phyloP scores from a whole-genome alignment of 2,797 vertebrate genomes.

The Sebastes steindachneri region DNA sequence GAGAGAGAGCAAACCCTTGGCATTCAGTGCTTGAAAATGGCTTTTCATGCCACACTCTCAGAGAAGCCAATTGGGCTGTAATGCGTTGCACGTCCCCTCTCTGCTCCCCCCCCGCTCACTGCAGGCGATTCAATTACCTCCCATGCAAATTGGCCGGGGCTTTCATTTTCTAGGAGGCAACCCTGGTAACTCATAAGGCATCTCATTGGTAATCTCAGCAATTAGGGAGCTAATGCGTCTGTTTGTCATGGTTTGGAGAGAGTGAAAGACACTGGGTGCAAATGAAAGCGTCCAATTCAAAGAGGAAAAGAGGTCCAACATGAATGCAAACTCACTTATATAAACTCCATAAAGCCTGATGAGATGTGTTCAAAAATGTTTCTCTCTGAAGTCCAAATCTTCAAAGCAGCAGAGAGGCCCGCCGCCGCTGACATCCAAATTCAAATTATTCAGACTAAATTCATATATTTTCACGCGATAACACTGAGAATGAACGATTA shows the following conservation, averaged over 20 bases:
- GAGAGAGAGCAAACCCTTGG: constrained; percentile 60
- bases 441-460: constrained; percentile 33
- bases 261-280: constrained; percentile 58
- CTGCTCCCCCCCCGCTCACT: constrained; percentile 43
- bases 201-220: constrained; percentile 77
- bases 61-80: constrained; percentile 69
- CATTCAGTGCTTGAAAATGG: constrained; percentile 62
- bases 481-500: constrained; percentile 47
- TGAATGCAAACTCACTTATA: constrained; percentile 58
- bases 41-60: constrained; percentile 66
- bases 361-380: constrained; percentile 46
- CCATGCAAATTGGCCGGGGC: constrained; percentile 77
- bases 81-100: constrained; percentile 54
- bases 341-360: constrained; percentile 63
- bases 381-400: constrained; percentile 43
- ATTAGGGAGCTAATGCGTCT: constrained; percentile 79
- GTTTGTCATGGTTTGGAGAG: constrained; percentile 76
- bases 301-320: constrained; percentile 30
- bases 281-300: constrained; percentile 65
- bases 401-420: constrained; percentile 16
- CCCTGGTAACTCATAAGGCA: constrained; percentile 75
- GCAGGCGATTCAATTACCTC: constrained; percentile 81
- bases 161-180: constrained; percentile 78
- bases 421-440: constrained; percentile 39
- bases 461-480: constrained; percentile 37